Conservation (phyloP, 2,888 invertebrate species). For the Sicus ferrugineus region DNA sequence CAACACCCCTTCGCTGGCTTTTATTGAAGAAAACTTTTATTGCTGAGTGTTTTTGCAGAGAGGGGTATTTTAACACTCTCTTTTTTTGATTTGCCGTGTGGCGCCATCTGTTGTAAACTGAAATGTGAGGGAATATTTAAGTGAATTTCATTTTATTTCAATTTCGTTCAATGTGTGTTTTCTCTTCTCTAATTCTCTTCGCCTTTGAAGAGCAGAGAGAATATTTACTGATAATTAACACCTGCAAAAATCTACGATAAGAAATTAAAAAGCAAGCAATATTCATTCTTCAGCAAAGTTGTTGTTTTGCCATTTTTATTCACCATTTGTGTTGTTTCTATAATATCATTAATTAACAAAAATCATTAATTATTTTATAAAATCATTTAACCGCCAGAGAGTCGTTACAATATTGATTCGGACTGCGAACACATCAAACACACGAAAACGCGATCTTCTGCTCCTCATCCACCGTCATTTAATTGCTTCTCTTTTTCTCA, state of each 20-base stretch:
- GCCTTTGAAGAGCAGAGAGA: background rate
- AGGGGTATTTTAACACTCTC: no score
- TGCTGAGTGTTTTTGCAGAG: no score
- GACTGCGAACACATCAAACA: conserved; percentile 28
- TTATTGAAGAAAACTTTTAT: conserved; percentile 30
- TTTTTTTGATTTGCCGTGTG: background rate
- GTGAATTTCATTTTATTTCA: background rate
- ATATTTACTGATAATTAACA: background rate
- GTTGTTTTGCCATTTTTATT: conserved; percentile 29
- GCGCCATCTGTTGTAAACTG: conserved; percentile 33
- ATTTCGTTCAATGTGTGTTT: background rate
- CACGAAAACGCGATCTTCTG: background rate
- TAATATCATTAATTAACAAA: background rate
- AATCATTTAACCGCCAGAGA: conserved; percentile 34
- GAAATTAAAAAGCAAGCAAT: background rate
- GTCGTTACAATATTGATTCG: conserved; percentile 23
- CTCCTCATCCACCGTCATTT: background rate
- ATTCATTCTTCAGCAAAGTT: conserved; percentile 10
- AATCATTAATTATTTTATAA: conserved; percentile 28
- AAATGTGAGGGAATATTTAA: no score
- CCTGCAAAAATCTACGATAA: background rate
- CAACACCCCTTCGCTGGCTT: conserved; percentile 30
- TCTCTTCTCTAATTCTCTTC: background rate
- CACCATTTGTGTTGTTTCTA: conserved; percentile 8
- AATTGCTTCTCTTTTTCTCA: no score